A percentile compares a stretch with the other conserved stretches of the same genome.
Evolutionary conservation across 2,888 invertebrate species (phyloP).

Genomic region (Zelleria hepariella): DNA sequence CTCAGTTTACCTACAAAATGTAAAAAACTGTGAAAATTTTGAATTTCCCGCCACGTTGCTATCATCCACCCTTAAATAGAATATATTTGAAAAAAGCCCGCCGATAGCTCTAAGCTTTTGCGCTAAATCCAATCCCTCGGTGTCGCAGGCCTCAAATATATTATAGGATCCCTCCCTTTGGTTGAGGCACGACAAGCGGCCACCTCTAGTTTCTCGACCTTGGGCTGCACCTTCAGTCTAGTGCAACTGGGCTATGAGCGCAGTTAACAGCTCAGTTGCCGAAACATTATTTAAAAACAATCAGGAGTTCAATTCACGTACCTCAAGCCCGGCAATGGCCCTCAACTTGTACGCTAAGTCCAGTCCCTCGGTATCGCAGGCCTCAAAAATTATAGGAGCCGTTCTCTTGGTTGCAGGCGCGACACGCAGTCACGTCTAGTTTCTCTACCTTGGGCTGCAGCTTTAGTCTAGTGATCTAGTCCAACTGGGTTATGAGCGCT

Average conservation of each 20-base stretch:
- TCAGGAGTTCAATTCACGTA: too few species aligned
- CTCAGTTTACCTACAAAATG: too few species aligned
- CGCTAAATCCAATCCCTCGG: conserved; percentile 39
- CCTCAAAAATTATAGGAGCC: conserved; percentile 42
- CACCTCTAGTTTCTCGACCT: conserved; percentile 26
- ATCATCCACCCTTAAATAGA: too few species aligned
- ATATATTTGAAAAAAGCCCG: too few species aligned
- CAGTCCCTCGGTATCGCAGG: conserved; percentile 36
- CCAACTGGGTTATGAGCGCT: conserved; percentile 51
- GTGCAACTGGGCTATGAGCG: too few species aligned
- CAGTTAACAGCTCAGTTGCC: too few species aligned
- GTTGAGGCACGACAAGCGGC: conserved; percentile 42
- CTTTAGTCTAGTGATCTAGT: conserved; percentile 43
- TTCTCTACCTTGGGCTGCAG: conserved; percentile 38
- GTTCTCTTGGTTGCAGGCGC: conserved; percentile 42
- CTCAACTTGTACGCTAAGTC: conserved; percentile 45
- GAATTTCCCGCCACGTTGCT: conserved; percentile 46
- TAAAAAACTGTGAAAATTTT: too few species aligned
- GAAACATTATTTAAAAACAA: too few species aligned
- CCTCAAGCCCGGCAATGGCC: conserved; percentile 48
- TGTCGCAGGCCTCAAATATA: conserved; percentile 39
- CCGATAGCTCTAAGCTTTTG: conserved; percentile 45
- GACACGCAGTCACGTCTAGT: conserved; percentile 30
- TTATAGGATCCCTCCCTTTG: conserved; percentile 42
- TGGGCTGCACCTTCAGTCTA: conserved; percentile 39